Evolutionary conservation across 2,113 vertebrate genomes (phyloP), one percentile per base, ranked within the genome.

Genomic region (Saccopteryx leptura): DNA sequence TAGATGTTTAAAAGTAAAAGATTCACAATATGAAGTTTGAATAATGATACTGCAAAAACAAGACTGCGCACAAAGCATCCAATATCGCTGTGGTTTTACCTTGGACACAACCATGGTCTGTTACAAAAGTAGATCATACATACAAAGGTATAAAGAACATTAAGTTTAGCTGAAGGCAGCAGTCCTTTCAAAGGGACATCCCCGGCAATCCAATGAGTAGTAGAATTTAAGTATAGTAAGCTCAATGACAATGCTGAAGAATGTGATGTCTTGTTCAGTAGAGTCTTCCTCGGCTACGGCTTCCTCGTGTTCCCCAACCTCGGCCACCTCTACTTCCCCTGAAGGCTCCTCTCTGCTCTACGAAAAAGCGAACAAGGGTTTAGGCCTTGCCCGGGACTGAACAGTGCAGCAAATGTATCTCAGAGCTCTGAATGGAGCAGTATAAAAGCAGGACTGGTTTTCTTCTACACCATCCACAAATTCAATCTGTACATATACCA

Each of bases 331-430:
- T 98, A 98, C 94, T 98, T 97, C 97, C 99, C 68, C 99, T 98
- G 98, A 99, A 99, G 92, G 99, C 99, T 50, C 99, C 99, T 97
- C 99, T 99, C 97, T 99, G 99, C 96, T 99, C 99, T 99, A 99
- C 69, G 98, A 96, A 95, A 90, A 98, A 98, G 56, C 81, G 39
- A 92, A 93, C 93, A 96, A 26, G 92, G 75, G 83, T 96, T 96
- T 87, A 97, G 56, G 81, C 97, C 96, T 97, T 91, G 94, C 72
- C 97, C 60, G 87, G 71, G 88, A 93, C 60, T 69, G 84, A 26
- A n/a, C 1, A 52, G 71, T 56, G 91, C 24, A 93, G 95, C 78
- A 95, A 69, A 94, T 26, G 1, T 2, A 90, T 61, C 24, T 52
- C 8, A 0, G 96, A 18, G 4, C 81, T 75, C 0, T 94, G 81